phyloP scores from a whole-genome alignment of 2,888 invertebrate genomes.

The Meghimatium bilineatum region DNA sequence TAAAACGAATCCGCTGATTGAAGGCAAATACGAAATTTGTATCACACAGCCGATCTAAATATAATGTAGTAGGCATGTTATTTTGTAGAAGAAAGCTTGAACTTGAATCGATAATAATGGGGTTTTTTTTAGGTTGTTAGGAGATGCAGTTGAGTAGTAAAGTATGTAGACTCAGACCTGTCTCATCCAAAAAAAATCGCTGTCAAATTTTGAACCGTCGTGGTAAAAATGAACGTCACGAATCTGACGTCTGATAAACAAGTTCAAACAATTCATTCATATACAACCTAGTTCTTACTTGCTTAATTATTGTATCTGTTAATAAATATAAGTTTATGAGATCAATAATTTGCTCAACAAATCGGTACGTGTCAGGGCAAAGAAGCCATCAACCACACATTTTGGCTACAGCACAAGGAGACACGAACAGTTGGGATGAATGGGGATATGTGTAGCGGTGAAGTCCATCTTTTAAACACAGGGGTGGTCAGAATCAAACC shows the following conservation, averaged over 20 bases:
- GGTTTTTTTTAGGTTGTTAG: background rate
- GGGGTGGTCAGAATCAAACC: conserved; percentile 16
- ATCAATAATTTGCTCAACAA: background rate
- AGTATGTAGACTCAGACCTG: too few relatives aligned
- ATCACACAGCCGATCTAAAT: background rate
- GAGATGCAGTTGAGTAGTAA: background rate
- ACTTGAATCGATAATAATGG: background rate
- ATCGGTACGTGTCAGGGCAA: background rate
- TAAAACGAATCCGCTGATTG: too few relatives aligned
- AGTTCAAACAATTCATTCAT: background rate
- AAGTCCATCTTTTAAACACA: conserved; percentile 31
- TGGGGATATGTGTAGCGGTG: conserved; percentile 39
- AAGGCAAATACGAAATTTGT: background rate
- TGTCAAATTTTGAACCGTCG: background rate
- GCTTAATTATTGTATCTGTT: background rate
- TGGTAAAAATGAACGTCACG: background rate
- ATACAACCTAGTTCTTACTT: background rate
- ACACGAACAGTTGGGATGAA: conserved; percentile 25
- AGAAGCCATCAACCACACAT: background rate
- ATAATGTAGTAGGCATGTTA: background rate
- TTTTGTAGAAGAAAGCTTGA: background rate
- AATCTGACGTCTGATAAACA: background rate
- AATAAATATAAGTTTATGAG: background rate
- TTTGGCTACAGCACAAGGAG: too few relatives aligned
- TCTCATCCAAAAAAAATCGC: background rate